Evolutionary conservation across 2,888 invertebrate species (phyloP).

Genomic region (Dusona sp.): DNA sequence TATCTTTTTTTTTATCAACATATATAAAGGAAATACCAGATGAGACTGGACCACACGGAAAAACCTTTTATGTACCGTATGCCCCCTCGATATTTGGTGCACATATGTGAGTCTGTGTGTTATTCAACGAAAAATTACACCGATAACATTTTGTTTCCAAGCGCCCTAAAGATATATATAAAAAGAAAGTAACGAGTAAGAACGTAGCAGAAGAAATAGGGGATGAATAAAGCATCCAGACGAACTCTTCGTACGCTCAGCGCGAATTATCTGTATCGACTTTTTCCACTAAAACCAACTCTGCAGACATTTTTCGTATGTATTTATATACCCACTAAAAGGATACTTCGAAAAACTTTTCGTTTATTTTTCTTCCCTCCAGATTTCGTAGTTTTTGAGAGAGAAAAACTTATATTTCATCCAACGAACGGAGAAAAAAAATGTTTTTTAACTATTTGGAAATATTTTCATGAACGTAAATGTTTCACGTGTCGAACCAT

Average conservation of each 20-base stretch:
- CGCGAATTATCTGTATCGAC: slow-evolving; percentile 71
- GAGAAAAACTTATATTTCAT: background rate
- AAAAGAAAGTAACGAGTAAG: slow-evolving; percentile 47
- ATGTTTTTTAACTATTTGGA: background rate
- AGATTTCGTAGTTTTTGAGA: background rate
- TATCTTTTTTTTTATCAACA: slow-evolving; percentile 8
- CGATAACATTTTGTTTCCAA: slow-evolving; percentile 66
- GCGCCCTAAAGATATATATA: background rate
- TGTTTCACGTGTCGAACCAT: background rate
- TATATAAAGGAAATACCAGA: slow-evolving; percentile 29
- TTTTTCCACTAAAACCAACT: slow-evolving; percentile 43
- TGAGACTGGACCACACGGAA: slow-evolving; percentile 46
- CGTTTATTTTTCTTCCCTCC: background rate
- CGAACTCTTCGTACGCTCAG: slow-evolving; percentile 62
- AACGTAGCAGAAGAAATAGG: slow-evolving; percentile 14
- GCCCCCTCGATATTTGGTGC: slow-evolving; percentile 18
- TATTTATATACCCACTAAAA: background rate
- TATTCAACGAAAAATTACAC: slow-evolving; percentile 68
- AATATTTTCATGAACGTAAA: background rate
- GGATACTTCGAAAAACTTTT: background rate
- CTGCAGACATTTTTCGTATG: background rate
- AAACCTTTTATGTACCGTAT: slow-evolving; percentile 42
- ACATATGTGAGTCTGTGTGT: slow-evolving; percentile 41
- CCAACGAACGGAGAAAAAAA: background rate
- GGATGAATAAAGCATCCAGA: slow-evolving; percentile 69